Percentiles rank a stretch among this genome's conserved stretches.
phyloP scores from a whole-genome alignment of 1,140 invertebrate species.

The Aphelinus atriplicis region DNA sequence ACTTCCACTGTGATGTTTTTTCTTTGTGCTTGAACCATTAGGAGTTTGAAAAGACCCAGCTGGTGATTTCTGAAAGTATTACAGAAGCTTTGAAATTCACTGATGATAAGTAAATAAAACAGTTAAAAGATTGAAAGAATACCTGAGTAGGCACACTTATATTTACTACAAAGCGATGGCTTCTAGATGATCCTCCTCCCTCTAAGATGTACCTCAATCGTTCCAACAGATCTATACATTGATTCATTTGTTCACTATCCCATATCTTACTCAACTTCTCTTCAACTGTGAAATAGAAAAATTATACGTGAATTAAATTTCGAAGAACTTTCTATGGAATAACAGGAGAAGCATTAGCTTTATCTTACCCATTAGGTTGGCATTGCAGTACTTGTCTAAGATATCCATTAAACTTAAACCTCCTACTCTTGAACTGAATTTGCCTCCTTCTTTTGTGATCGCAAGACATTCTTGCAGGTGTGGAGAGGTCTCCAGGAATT shows the following conservation, averaged over 20 bases:
- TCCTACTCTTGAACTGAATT: slow-evolving; percentile 59
- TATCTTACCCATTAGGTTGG: slow-evolving; percentile 53
- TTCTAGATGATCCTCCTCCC: slow-evolving; percentile 50
- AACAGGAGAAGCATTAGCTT: slow-evolving; percentile 21
- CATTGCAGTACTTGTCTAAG: slow-evolving; percentile 61
- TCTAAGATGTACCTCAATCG: slow-evolving; percentile 60
- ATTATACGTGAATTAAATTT: slow-evolving; percentile 9
- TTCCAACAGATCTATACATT: slow-evolving; percentile 57
- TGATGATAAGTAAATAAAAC: background rate
- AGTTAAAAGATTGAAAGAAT: slow-evolving; percentile 26
- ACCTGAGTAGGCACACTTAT: slow-evolving; percentile 62
- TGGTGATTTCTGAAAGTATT: slow-evolving; percentile 46
- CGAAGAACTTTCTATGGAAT: slow-evolving; percentile 20
- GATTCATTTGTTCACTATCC: slow-evolving; percentile 52
- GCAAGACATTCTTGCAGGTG: slow-evolving; percentile 63
- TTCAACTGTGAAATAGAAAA: slow-evolving; percentile 52
- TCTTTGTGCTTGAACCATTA: slow-evolving; percentile 52
- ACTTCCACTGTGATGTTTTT: slow-evolving; percentile 55
- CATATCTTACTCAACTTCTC: slow-evolving; percentile 56
- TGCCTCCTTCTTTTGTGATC: slow-evolving; percentile 54
- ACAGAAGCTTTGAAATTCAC: background rate
- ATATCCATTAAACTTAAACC: slow-evolving; percentile 59
- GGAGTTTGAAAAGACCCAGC: slow-evolving; percentile 53
- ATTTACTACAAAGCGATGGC: slow-evolving; percentile 62
- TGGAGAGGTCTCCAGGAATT: slow-evolving; percentile 61